Evolutionary conservation across 2,113 vertebrate species (phyloP).

Genomic region (Pantherophis guttatus): DNA sequence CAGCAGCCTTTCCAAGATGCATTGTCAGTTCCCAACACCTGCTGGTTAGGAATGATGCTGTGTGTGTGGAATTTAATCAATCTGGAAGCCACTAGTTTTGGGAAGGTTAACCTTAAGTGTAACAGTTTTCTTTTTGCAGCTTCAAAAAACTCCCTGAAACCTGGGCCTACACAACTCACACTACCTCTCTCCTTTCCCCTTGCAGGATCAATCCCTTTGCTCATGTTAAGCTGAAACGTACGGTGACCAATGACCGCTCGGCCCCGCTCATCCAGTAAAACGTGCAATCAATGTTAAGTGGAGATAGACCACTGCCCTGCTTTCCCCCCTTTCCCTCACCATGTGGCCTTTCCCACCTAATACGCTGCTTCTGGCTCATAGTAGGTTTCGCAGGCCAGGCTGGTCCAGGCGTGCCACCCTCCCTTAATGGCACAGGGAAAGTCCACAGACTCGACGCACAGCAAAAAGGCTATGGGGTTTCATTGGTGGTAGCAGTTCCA

Average conservation of each 20-base stretch:
- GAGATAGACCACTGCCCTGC: neutral
- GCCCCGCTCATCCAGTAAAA: constrained; percentile 79
- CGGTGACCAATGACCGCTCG: constrained; percentile 82
- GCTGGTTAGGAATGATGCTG: neutral
- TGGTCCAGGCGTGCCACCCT: neutral
- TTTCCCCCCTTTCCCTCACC: neutral
- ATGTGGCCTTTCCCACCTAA: neutral
- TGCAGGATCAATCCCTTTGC: constrained; percentile 79
- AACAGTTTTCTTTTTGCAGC: no score
- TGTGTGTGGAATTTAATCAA: neutral
- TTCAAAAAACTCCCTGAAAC: neutral
- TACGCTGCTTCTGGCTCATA: neutral
- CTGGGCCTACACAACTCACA: neutral
- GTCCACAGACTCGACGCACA: neutral
- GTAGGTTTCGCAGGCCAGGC: neutral
- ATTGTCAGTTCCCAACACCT: neutral
- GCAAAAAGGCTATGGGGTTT: neutral
- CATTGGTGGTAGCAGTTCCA: neutral
- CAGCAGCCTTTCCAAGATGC: neutral
- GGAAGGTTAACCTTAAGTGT: neutral
- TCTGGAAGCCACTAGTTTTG: neutral
- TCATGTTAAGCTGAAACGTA: constrained; percentile 79
- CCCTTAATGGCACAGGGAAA: neutral
- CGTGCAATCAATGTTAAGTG: neutral
- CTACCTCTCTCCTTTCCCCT: neutral